Conservation (phyloP, 2,113 vertebrate genomes). For the Pyrgilauda ruficollis region DNA sequence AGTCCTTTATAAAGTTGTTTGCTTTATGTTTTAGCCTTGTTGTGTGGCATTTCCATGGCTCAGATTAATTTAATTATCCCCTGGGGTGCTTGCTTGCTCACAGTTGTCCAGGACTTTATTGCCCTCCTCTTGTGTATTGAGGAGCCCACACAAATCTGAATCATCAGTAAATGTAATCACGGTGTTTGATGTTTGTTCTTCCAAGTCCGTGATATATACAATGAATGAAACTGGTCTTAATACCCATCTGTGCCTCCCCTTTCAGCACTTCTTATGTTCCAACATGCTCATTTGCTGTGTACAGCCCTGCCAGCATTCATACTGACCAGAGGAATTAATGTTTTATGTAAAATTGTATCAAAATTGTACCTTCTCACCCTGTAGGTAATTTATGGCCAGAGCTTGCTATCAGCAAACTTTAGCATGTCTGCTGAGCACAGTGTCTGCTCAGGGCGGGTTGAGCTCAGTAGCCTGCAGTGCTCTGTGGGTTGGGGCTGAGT, state of each 20-base stretch:
- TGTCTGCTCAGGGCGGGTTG: background rate
- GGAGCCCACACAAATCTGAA: conserved; percentile 42
- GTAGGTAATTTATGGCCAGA: background rate
- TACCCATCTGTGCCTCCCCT: background rate
- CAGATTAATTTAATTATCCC: conserved; percentile 58
- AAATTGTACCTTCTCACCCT: background rate
- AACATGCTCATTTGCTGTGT: background rate
- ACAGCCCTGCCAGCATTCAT: background rate
- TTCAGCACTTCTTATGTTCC: background rate
- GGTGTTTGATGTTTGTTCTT: conserved; percentile 12
- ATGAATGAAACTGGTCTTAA: background rate
- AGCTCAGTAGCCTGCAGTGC: background rate
- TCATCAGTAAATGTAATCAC: conserved; percentile 33
- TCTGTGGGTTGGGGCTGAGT: background rate
- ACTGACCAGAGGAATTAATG: background rate
- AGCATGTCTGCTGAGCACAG: background rate
- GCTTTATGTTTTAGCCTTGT: conserved; percentile 7
- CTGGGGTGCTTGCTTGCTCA: background rate
- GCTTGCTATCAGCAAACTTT: background rate
- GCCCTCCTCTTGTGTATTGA: conserved; percentile 1
- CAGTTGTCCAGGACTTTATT: conserved; percentile 19
- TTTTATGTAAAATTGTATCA: background rate
- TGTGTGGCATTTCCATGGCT: conserved; percentile 23
- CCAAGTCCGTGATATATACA: background rate
- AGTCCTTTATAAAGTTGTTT: background rate